Evolutionary conservation across 2,113 vertebrate species (phyloP).

Genomic region (Cepphus grylle): DNA sequence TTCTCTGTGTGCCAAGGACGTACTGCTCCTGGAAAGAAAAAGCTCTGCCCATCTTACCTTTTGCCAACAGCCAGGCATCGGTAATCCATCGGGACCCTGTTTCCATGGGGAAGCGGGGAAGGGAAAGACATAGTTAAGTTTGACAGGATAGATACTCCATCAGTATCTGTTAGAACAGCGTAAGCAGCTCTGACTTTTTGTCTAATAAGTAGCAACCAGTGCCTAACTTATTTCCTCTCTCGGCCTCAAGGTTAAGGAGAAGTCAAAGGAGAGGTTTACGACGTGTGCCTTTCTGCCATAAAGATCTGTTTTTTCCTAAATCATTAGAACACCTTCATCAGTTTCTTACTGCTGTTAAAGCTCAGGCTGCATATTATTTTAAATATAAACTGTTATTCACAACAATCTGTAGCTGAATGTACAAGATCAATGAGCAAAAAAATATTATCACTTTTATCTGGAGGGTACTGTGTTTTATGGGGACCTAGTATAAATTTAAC

Average conservation of each 20-base stretch:
- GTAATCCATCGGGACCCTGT: conserved; percentile 97
- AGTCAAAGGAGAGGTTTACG: neutral
- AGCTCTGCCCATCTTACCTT: conserved; percentile 80
- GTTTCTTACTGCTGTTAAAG: neutral
- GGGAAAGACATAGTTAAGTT: neutral
- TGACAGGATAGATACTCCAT: neutral
- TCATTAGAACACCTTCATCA: neutral
- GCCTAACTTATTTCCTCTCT: neutral
- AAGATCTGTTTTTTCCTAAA: neutral
- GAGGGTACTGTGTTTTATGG: conserved; percentile 24
- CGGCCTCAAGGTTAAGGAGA: conserved; percentile 10
- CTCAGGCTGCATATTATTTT: neutral
- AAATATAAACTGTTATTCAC: neutral
- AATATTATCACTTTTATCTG: conserved; percentile 68
- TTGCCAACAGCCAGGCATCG: conserved; percentile 99
- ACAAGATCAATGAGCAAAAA: conserved; percentile 22
- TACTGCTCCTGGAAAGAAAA: neutral
- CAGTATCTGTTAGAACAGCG: neutral
- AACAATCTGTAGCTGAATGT: neutral
- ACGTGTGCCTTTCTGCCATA: neutral
- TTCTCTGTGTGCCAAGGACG: neutral
- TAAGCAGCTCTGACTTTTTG: neutral
- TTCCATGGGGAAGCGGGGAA: neutral
- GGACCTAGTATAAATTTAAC: neutral
- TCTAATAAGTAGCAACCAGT: neutral